Conservation (phyloP, 2,113 vertebrate genomes). For the Sinocyclocheilus maitianheensis region DNA sequence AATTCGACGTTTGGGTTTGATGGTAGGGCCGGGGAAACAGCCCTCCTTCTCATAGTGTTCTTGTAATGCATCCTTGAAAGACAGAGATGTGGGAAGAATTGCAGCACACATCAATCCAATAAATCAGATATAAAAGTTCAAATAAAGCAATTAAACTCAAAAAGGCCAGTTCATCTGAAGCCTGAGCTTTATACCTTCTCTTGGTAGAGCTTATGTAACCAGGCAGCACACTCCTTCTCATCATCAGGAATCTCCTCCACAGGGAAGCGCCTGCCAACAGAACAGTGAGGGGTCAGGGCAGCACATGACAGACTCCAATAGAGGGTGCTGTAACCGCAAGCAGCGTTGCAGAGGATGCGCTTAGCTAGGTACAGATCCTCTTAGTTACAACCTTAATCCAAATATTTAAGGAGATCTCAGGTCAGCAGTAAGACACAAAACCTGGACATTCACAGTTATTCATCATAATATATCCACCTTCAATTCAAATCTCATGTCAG, state of each 20-base stretch:
- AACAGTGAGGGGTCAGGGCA: conserved; percentile 22
- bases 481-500: not conserved
- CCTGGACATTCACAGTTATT: not conserved
- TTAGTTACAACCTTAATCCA: not conserved
- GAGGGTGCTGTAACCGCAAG: conserved; percentile 20
- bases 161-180: not conserved
- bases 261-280: conserved; percentile 83
- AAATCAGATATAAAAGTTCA: not conserved
- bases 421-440: not conserved
- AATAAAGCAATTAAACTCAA: not conserved
- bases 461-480: not conserved
- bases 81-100: not conserved
- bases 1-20: conserved; percentile 81
- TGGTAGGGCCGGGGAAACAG: conserved; percentile 83
- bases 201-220: conserved; percentile 97
- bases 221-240: conserved; percentile 89
- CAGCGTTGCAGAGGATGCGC: not conserved
- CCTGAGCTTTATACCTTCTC: conserved; percentile 83
- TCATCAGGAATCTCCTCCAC: conserved; percentile 91
- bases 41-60: conserved; percentile 89
- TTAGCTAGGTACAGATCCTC: not conserved
- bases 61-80: conserved; percentile 88
- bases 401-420: not conserved
- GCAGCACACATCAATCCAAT: not conserved
- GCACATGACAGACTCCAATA: conserved; percentile 9